Evolutionary conservation across 2,888 invertebrate genomes (phyloP), one percentile per base, ranked within the genome.

Genomic region (Torymus auratus): DNA sequence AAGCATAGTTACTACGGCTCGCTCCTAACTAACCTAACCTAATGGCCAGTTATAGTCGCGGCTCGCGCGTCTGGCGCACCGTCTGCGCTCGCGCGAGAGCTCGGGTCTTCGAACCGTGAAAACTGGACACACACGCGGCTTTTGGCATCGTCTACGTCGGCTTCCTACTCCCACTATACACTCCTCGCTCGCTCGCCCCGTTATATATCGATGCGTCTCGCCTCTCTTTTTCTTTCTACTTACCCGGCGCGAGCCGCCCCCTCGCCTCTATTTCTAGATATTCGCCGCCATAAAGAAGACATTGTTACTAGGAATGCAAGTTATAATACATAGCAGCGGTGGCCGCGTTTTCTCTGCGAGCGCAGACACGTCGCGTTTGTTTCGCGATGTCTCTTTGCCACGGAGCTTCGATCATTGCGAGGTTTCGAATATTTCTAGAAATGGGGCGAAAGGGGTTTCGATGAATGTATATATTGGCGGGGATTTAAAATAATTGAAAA

Each of bases 41-140:
- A 79, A 79, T 58, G 74, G 78, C 84, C 85, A 85, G 86, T 85
- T 84, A 85, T 85, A 86, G 85, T 85, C 82, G 75, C 64, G 23
- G 20, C 20, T 20, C 83, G 83, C 82, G 74, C 82, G 85, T 85
- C 85, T 85, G 68, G 83, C 83, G 81, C 83, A 80, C 84, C 84
- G 85, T 85, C 85, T 86, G 83, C 41, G 41, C 41, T 5, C 41
- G 41, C 41, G 41, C 41, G 41, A 1, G 28, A 41, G 41, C 77
- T 82, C 82, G 82, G 84, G 83, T 85, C 85, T 83, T 82, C 84
- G 85, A 85, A 85, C 85, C 84, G 84, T 84, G 84, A 83, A 85
- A 84, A 85, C 84, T 85, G 80, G 70, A 76, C 79, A 56, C 56
- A 62, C 60, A 58, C 50, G 7, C 41, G 41, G 41, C 15, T 73